phyloP scores from a whole-genome alignment of 2,888 invertebrate genomes.

The Tortrix viridana region DNA sequence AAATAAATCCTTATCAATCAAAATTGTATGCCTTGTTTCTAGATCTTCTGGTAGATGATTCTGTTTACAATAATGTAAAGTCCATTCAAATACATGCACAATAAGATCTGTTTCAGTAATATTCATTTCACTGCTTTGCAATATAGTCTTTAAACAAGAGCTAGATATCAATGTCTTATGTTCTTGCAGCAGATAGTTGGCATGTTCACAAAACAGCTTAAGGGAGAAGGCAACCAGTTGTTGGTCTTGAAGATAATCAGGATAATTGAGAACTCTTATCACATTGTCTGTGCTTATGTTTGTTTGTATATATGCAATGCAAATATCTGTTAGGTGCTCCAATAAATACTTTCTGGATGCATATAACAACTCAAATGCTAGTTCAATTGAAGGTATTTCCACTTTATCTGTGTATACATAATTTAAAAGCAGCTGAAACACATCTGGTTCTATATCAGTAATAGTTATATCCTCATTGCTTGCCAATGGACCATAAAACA shows the following conservation, averaged over 20 bases:
- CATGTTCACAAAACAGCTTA: slow-evolving; percentile 82
- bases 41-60: slow-evolving; percentile 64
- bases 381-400: slow-evolving; percentile 79
- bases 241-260: slow-evolving; percentile 84
- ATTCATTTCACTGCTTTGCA: slow-evolving; percentile 79
- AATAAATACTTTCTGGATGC: slow-evolving; percentile 87
- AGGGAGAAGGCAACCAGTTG: slow-evolving; percentile 79
- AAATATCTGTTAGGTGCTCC: slow-evolving; percentile 77
- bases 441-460: slow-evolving; percentile 84
- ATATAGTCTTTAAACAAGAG: slow-evolving; percentile 75
- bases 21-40: slow-evolving; percentile 71
- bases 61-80: slow-evolving; percentile 76
- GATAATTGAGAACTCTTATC: slow-evolving; percentile 84
- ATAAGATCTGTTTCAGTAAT: slow-evolving; percentile 81
- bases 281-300: slow-evolving; percentile 85
- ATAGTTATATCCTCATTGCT: slow-evolving; percentile 76
- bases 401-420: slow-evolving; percentile 86
- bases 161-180: slow-evolving; percentile 77
- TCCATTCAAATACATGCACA: slow-evolving; percentile 82
- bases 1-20: slow-evolving; percentile 72
- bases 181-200: slow-evolving; percentile 79
- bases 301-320: slow-evolving; percentile 79
- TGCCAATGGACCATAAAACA: slow-evolving; percentile 86
- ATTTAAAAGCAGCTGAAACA: slow-evolving; percentile 85
- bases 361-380: slow-evolving; percentile 86